Evolutionary conservation across 2,888 invertebrate genomes (phyloP).

Genomic region (Himalopsyche kuldschensis): DNA sequence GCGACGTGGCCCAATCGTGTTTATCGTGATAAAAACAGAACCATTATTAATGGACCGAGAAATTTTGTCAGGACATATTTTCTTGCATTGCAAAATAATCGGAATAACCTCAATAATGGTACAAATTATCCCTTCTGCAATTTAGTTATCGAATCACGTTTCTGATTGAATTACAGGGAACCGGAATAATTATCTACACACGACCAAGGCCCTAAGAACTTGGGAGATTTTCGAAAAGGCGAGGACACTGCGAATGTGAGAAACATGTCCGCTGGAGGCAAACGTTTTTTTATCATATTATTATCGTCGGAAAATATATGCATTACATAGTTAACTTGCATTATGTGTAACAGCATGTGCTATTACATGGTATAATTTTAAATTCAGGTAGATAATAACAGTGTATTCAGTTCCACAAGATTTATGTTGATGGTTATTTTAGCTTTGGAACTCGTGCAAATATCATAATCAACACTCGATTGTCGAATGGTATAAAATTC

Average conservation of each 20-base stretch:
- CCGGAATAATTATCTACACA: neutral
- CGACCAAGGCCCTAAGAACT: neutral
- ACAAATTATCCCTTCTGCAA: neutral
- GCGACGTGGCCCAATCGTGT: neutral
- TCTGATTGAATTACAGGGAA: neutral
- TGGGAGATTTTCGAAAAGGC: neutral
- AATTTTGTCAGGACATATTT: neutral
- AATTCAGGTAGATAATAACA: no score
- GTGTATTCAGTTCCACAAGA: no score
- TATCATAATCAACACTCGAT: no score
- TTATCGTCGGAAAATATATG: no score
- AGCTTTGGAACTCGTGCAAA: no score
- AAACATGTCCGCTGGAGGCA: neutral
- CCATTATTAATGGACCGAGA: neutral
- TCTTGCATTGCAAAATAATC: neutral
- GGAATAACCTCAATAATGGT: neutral
- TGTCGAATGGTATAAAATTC: no score
- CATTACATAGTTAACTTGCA: no score
- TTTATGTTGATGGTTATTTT: no score
- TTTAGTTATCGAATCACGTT: neutral
- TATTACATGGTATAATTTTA: no score
- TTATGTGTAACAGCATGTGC: no score
- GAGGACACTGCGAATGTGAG: neutral
- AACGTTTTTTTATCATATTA: no score
- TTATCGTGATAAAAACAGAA: neutral